Conservation (phyloP, 2,888 invertebrate genomes). For the Stenchaetothrips biformis region DNA sequence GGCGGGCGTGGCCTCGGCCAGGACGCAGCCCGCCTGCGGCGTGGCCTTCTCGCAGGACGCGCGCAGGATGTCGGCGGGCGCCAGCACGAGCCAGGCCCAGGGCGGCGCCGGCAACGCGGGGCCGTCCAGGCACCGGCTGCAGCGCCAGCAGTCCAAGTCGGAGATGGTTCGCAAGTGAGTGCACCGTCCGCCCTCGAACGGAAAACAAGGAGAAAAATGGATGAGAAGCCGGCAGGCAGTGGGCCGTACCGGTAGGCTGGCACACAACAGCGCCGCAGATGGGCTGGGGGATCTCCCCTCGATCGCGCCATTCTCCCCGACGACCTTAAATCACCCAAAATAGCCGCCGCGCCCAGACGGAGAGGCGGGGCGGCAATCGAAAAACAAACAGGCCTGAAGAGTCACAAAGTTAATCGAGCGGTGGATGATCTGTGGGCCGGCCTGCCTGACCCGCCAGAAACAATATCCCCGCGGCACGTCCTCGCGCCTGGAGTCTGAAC, state of each 20-base stretch:
- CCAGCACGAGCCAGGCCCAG: not conserved
- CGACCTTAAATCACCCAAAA: no score
- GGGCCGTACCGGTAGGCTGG: no score
- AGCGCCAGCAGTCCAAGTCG: slow-evolving; percentile 22
- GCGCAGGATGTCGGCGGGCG: not conserved
- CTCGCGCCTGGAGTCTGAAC: not conserved
- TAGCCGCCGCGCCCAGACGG: no score
- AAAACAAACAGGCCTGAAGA: slow-evolving; percentile 19
- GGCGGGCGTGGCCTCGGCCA: not conserved
- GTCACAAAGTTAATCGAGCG: not conserved
- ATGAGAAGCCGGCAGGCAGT: no score
- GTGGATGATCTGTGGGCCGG: not conserved
- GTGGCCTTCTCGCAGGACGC: slow-evolving; percentile 6
- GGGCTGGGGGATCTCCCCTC: no score
- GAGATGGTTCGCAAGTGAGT: slow-evolving; percentile 14
- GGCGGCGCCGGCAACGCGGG: slow-evolving; percentile 10
- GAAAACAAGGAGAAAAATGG: not conserved
- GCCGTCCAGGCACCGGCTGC: slow-evolving; percentile 3
- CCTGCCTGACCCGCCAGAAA: not conserved
- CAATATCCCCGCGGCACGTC: not conserved
- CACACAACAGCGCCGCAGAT: no score
- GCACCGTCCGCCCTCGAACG: not conserved
- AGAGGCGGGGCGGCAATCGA: not conserved
- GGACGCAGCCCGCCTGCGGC: not conserved
- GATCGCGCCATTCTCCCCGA: no score